Evolutionary conservation across 2,797 vertebrate species (phyloP), one percentile per base, ranked within the genome.

Genomic region (Dromococcyx pavoninus): DNA sequence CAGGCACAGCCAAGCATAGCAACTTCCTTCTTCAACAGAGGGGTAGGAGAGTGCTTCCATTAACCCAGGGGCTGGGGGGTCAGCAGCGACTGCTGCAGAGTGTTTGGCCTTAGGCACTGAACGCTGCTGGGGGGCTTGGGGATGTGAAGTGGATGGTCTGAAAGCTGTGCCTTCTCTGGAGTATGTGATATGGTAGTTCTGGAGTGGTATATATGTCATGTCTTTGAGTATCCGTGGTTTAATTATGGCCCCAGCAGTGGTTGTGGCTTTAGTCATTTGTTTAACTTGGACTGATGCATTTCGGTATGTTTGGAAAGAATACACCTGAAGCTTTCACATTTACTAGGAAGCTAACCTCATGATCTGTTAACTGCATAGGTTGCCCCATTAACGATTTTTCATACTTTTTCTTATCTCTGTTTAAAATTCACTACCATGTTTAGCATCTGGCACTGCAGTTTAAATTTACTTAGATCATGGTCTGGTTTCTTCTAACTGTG

Each of bases 151-250:
- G 30, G 16, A 5, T 17, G 64, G 19, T 50, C 13, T 24, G 6
- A 4, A 7, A 33, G 37, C 74, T 33, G 27, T 19, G 28, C 48
- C 28, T 9, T 1, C 54, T 13, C 54, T 13, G 66, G 39, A 2
- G 1, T 7, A 2, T 5, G 22, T 7, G 4, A 3, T 0, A 2
- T 24, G 24, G 33, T 37, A 7, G 9, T 4, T 30, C 4, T 3
- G 7, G 5, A 10, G n/a, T 1, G 4, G 51, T 19, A 22, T 0
- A 0, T 7, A 2, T 10, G 39, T 37, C 11, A 0, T 8, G 11
- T 51, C 30, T 60, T 25, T 10, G 11, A 21, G 39, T 35, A 21
- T 7, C 56, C 28, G 15, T 11, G 57, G 17, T 50, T 73, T 37
- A 35, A 27, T 43, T 28, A 14, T 2, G 43, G 35, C 50, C 30